Evolutionary conservation across 2,888 invertebrate genomes (phyloP), one percentile per base, ranked within the genome.

Genomic region (Drosophila macrothrix): DNA sequence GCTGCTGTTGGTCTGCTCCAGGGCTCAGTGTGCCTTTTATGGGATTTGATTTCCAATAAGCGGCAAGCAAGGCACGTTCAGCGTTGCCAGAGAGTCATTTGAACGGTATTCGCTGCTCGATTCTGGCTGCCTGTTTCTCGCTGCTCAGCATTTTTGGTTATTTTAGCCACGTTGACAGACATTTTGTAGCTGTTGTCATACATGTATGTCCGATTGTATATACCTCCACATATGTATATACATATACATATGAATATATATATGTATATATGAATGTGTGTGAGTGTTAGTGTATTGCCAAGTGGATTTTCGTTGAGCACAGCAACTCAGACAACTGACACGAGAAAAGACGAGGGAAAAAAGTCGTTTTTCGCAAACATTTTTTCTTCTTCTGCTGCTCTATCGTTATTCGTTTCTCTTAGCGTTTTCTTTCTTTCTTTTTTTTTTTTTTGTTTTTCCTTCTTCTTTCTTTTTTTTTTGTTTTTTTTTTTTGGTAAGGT

Each of bases 21-120:
- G 77, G 88, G 86, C 88, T 85, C 87, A 80, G 83, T 80, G 90
- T 78, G 85, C 83, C 88, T 90, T 89, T 90, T 84, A 85, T 85
- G 88, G 85, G 88, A 89, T 89, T 89, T 90, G 90, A 90, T 90
- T 89, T 85, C 90, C 89, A 90, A 90, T 90, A 88, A 83, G 86
- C 88, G 83, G 88, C 90, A 85, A 83, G 82, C 86, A 76, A 86
- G 88, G 80, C 90, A 90, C 90, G 88, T 82, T 66, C 80, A 76
- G 71, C 76, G 68, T 70, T 62, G 66, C 66, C 66, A 64, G 52
- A 73, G 64, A 73, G 75, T 55, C 67, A 78, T 78, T 78, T 78
- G 61, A 67, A 46, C 79, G 53, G 62, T 61, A 64, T 67, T 62
- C 62, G 53, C 19, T 52, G 52, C 52, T 12, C 50, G 52, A 37